Conservation (phyloP, 1,140 invertebrate genomes). For the Sycobia sp. region DNA sequence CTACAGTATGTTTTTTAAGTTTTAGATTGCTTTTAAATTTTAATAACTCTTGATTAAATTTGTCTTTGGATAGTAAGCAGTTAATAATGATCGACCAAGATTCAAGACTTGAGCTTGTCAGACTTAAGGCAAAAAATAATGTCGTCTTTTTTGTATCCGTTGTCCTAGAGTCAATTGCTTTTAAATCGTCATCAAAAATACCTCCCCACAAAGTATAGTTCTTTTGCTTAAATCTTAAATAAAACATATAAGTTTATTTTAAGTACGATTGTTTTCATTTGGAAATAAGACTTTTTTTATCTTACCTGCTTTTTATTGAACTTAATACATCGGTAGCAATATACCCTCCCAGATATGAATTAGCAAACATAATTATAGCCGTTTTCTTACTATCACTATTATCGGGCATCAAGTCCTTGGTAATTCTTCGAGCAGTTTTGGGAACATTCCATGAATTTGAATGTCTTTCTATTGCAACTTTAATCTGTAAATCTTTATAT, state of each 20-base stretch:
- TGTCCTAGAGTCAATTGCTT: background rate
- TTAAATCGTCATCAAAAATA: slow-evolving; percentile 7
- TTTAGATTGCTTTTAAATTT: background rate
- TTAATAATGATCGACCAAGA: slow-evolving; percentile 3
- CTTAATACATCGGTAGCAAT: background rate
- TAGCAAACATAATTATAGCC: too few relatives aligned
- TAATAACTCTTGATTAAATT: slow-evolving; percentile 11
- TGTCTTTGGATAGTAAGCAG: background rate
- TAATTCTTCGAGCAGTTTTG: slow-evolving; percentile 4
- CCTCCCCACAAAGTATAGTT: too few relatives aligned
- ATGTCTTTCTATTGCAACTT: too few relatives aligned
- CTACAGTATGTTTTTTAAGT: background rate
- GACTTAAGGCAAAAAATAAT: slow-evolving; percentile 1
- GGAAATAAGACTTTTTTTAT: background rate
- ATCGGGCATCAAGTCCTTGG: background rate
- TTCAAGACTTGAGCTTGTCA: slow-evolving; percentile 1
- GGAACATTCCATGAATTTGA: too few relatives aligned
- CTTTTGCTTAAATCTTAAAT: slow-evolving; percentile 8
- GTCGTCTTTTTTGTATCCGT: background rate
- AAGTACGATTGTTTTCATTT: background rate
- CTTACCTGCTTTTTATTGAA: background rate
- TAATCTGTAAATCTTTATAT: too few relatives aligned
- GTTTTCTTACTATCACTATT: background rate
- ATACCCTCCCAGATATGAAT: background rate
- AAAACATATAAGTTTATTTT: background rate